These are phyloP conservation scores for Aspidapion aeneum DNA, from an alignment of 2,888 invertebrate species.

Conservation along the genomic window DNA sequence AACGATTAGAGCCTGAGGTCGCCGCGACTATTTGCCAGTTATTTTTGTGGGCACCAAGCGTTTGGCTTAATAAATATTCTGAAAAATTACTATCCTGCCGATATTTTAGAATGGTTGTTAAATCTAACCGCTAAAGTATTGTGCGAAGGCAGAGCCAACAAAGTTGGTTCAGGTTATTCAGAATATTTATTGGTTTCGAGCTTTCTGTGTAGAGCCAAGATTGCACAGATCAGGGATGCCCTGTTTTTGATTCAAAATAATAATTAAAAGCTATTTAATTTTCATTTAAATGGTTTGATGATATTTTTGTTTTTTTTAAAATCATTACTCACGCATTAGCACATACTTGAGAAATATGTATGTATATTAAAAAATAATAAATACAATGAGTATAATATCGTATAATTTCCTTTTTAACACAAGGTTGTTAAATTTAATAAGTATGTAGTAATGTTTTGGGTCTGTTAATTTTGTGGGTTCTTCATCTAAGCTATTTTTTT, in stretches of 20 bases:
- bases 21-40: conserved; percentile 75
- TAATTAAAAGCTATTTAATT: neutral
- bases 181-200: conserved; percentile 70
- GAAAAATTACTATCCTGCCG: conserved; percentile 58
- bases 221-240: conserved; percentile 59
- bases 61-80: conserved; percentile 55
- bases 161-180: conserved; percentile 51
- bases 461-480: too few species aligned
- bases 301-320: too few species aligned
- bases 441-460: too few species aligned
- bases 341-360: too few species aligned
- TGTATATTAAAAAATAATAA: too few species aligned
- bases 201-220: conserved; percentile 61
- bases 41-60: conserved; percentile 70
- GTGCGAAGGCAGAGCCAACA: conserved; percentile 52
- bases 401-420: too few species aligned
- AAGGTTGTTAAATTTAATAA: too few species aligned
- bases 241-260: conserved; percentile 60
- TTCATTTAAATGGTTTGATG: too few species aligned
- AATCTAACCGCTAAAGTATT: conserved; percentile 71
- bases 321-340: too few species aligned
- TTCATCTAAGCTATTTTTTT: too few species aligned
- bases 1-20: conserved; percentile 59
- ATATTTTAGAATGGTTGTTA: conserved; percentile 73
- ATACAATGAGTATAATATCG: too few species aligned